phyloP scores from a whole-genome alignment of 1,140 invertebrate species.

The Heterodera schachtii region DNA sequence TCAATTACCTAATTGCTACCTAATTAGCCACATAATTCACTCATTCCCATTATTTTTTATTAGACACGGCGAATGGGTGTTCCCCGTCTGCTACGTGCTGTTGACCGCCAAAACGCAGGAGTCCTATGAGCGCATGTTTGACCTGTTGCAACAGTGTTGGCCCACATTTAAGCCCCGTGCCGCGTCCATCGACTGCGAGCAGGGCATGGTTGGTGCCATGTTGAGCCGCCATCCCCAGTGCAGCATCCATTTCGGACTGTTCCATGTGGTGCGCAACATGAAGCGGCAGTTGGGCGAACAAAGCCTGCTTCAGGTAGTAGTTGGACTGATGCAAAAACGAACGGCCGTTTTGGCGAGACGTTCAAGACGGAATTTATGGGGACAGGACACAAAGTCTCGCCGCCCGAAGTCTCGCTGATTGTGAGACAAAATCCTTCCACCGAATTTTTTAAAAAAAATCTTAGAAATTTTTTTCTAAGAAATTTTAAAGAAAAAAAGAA shows the following conservation, averaged over 20 bases:
- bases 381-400: too few species aligned
- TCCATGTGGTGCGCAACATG: constrained; percentile 20
- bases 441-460: too few species aligned
- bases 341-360: too few species aligned
- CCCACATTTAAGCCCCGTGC: constrained; percentile 17
- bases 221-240: constrained; percentile 4
- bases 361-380: constrained; percentile 55
- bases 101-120: constrained; percentile 13
- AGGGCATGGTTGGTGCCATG: constrained; percentile 11
- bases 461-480: too few species aligned
- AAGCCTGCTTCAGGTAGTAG: constrained; percentile 10
- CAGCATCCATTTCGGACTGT: constrained; percentile 12
- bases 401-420: too few species aligned
- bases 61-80: constrained; percentile 24
- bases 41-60: not conserved
- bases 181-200: constrained; percentile 21
- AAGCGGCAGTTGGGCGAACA: constrained; percentile 15
- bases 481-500: too few species aligned
- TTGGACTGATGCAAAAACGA: too few species aligned
- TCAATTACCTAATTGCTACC: too few species aligned
- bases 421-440: too few species aligned
- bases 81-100: constrained; percentile 20
- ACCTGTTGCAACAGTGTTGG: constrained; percentile 14
- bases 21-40: too few species aligned
- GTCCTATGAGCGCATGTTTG: constrained; percentile 21